phyloP scores from a whole-genome alignment of 2,797 vertebrate genomes.

The Sandelia bainsii region DNA sequence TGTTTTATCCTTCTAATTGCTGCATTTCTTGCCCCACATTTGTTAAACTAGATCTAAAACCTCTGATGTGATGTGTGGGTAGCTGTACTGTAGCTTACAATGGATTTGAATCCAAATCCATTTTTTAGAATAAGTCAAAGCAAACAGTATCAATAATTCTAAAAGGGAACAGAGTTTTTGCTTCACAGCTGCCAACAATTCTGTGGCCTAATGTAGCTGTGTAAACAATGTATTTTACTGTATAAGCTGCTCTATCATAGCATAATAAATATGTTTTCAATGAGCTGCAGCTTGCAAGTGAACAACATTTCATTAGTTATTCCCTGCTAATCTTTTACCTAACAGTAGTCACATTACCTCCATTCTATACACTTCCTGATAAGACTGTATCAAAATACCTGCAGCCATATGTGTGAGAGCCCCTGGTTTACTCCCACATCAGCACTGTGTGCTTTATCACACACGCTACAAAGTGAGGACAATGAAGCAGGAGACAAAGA shows the following conservation, averaged over 20 bases:
- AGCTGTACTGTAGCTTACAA: slow-evolving; percentile 50
- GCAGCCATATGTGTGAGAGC: neutral
- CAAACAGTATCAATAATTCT: slow-evolving; percentile 48
- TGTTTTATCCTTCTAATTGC: slow-evolving; percentile 13
- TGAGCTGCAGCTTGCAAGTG: slow-evolving; percentile 15
- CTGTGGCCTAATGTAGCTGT: slow-evolving; percentile 1
- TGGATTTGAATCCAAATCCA: slow-evolving; percentile 38
- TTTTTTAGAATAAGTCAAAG: slow-evolving; percentile 39
- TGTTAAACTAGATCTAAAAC: slow-evolving; percentile 25
- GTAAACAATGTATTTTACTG: slow-evolving; percentile 7
- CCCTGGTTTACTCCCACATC: neutral
- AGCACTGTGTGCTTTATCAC: slow-evolving; percentile 3
- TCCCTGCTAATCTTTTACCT: slow-evolving; percentile 26
- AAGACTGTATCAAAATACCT: slow-evolving; percentile 23
- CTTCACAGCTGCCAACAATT: neutral
- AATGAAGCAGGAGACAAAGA: slow-evolving; percentile 16
- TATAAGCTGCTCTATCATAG: neutral
- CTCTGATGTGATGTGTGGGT: slow-evolving; percentile 59
- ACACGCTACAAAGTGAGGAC: slow-evolving; percentile 17
- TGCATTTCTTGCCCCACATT: slow-evolving; percentile 25
- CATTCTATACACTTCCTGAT: slow-evolving; percentile 5
- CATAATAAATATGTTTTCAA: slow-evolving; percentile 21
- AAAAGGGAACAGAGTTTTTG: slow-evolving; percentile 17
- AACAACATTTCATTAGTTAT: slow-evolving; percentile 8
- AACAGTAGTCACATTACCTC: slow-evolving; percentile 19